Evolutionary conservation across 2,888 invertebrate species (phyloP), one percentile per base, ranked within the genome.

Genomic region (Metellina segmentata): DNA sequence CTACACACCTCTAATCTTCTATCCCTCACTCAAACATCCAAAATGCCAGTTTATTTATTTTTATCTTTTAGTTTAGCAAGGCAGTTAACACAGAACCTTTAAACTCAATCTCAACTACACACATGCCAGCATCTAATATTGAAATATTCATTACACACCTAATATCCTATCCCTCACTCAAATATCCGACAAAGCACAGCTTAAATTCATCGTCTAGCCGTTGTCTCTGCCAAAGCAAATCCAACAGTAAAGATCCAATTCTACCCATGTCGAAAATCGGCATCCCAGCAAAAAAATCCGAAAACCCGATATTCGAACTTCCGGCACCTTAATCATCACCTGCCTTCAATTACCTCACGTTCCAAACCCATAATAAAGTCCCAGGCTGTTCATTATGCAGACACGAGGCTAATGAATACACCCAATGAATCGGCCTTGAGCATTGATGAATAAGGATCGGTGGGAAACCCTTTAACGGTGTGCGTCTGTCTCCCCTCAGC

Each of bases 391-490:
- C 61, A 61, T 61, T 61, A 61, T 61, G 61, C 61, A 61, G 61
- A 61, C 61, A 61, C 61, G 61, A 61, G 61, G 13, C 61, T 61
- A 61, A 61, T 61, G 61, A 61, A 61, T 61, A 61, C 61, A 61
- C 11, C 61, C 13, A 16, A 61, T 61, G 61, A 61, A 34, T 34
- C 34, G 34, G 34, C 34, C 34, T 34, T 34, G 34, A 34, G 34
- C 34, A 16, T 5, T 61, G 61, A 61, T 61, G 61, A 61, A 61
- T 61, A 61, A 61, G 61, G 61, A 4, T 61, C 13, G 61, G 34
- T 19, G 77, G 49, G 79, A 69, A 79, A 79, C 79, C 79, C 79
- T 79, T 79, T 79, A 79, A 79, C 34, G 34, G 79, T 77, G 19
- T 19, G 51, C n/a, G n/a, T 51, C 72, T 19, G 72, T 51, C 74